These are phyloP conservation scores for Drosophila tristis DNA, from an alignment of 1,140 invertebrate species.

Conservation along the genomic window DNA sequence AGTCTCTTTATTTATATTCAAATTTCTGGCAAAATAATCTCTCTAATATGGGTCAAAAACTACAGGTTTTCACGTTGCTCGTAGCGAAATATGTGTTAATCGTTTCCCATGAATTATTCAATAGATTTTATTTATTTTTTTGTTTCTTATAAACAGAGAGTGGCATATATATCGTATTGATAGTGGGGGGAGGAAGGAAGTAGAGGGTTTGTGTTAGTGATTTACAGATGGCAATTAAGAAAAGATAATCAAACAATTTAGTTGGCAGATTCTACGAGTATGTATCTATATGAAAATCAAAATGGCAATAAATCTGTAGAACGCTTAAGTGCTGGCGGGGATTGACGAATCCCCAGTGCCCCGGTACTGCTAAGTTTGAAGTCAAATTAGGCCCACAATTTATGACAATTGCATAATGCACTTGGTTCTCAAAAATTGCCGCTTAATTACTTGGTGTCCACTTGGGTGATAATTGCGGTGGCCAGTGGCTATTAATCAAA, in stretches of 20 bases:
- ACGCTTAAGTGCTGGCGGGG: no score
- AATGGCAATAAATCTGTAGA: not conserved
- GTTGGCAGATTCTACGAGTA: slow-evolving; percentile 22
- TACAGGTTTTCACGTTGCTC: slow-evolving; percentile 75
- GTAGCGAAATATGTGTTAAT: slow-evolving; percentile 71
- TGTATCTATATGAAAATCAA: no score
- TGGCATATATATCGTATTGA: slow-evolving; percentile 3
- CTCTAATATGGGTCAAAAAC: slow-evolving; percentile 77
- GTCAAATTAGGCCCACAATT: slow-evolving; percentile 29
- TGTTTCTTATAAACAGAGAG: slow-evolving; percentile 36
- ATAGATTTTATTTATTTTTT: slow-evolving; percentile 41
- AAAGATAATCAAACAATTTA: slow-evolving; percentile 49
- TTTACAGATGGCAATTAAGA: slow-evolving; percentile 52
- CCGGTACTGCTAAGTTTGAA: not conserved
- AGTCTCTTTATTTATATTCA: slow-evolving; percentile 70
- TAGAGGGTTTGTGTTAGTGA: slow-evolving; percentile 13
- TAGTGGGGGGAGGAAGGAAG: slow-evolving; percentile 1
- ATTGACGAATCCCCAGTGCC: no score
- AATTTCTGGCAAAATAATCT: slow-evolving; percentile 57
- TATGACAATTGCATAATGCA: slow-evolving; percentile 22
- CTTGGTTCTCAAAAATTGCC: slow-evolving; percentile 8
- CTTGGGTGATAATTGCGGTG: slow-evolving; percentile 18
- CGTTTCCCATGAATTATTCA: slow-evolving; percentile 65
- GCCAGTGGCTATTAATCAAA: slow-evolving; percentile 7
- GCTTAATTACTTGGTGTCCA: slow-evolving; percentile 33